Base-by-base conservation (phyloP, 2,797 vertebrate genomes). In the Ibycter americanus region DNA sequence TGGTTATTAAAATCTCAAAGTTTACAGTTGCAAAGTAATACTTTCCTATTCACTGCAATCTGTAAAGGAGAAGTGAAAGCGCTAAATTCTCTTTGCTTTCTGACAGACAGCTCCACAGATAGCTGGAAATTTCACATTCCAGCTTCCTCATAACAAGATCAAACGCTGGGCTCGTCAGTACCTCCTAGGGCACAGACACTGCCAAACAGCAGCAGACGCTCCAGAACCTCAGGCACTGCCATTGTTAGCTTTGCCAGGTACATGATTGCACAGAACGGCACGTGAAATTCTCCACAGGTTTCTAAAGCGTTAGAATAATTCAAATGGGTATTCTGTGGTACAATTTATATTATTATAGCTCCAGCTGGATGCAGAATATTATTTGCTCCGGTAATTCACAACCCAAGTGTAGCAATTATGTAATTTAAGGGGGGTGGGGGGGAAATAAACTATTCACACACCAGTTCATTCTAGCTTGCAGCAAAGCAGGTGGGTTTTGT, bases 331-430 rank as follows among this genome's bases (percentile, higher is more conserved):
- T 90, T 97, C 83, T 91, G 88, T 62, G 87, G 92, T 88, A 78
- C 36, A 22, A 87, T 96, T 93, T 85, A 52, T 29, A 72, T 93
- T 79, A 72, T 92, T 77, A 54, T 26, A 65, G 67, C 92, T 96
- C 96, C 95, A 96, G 92, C 89, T 94, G 87, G 83, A 93, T 87
- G 81, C 88, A 96, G 87, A 93, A 76, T 88, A 88, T 93, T 87
- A 94, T 90, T 96, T 95, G 94, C 77, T 93, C 74, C 89, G 84
- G 84, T 95, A 97, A 97, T 91, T 79, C 66, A 92, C 83, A 96
- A 68, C 89, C 85, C 89, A 93, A 95, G 91, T 32, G 68, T 25
- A 67, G 25, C n/a, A 83, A 17, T 80, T 46, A 31, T 8, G 32
- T 34, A 92, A 96, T 95, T 97, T 96, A 90, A 95, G 83, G 25